Percentiles rank a stretch among this genome's conserved stretches.
These are phyloP conservation scores for Pristionchus maxplancki DNA, from an alignment of 2,888 invertebrate genomes.

Conservation along the genomic window DNA sequence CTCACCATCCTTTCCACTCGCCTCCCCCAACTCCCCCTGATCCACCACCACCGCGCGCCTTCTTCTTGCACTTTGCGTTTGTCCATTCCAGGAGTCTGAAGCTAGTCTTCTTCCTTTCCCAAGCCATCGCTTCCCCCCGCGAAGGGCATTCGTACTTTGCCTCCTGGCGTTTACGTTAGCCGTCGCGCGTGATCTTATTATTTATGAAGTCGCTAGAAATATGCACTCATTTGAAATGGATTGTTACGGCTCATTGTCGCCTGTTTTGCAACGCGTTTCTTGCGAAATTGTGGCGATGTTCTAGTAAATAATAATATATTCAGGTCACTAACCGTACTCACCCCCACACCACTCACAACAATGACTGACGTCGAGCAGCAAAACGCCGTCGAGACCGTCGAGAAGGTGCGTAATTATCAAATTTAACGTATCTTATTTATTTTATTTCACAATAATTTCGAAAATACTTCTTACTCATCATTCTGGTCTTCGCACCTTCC, in stretches of 20 bases:
- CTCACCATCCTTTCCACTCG: background rate
- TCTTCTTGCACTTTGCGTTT: slow-evolving; percentile 27
- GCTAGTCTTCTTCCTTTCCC: background rate
- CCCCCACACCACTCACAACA: slow-evolving; percentile 9
- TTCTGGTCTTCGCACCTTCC: slow-evolving; percentile 15
- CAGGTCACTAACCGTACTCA: slow-evolving; percentile 21
- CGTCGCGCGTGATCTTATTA: background rate
- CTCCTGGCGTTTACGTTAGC: background rate
- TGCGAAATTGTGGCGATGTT: background rate
- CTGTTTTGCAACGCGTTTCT: background rate
- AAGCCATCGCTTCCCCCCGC: background rate
- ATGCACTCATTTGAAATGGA: background rate
- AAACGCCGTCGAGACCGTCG: slow-evolving; percentile 45
- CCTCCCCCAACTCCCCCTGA: background rate
- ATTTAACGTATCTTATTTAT: too few species aligned
- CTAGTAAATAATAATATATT: background rate
- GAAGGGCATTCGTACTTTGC: slow-evolving; percentile 17
- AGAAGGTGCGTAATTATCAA: background rate
- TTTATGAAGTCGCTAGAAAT: background rate
- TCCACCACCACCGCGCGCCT: background rate
- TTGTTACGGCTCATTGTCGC: background rate
- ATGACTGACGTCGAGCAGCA: slow-evolving; percentile 49
- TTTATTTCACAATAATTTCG: background rate
- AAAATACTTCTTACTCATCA: background rate
- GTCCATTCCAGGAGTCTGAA: background rate